phyloP scores from a whole-genome alignment of 2,797 vertebrate genomes.

The Furcifer pardalis region DNA sequence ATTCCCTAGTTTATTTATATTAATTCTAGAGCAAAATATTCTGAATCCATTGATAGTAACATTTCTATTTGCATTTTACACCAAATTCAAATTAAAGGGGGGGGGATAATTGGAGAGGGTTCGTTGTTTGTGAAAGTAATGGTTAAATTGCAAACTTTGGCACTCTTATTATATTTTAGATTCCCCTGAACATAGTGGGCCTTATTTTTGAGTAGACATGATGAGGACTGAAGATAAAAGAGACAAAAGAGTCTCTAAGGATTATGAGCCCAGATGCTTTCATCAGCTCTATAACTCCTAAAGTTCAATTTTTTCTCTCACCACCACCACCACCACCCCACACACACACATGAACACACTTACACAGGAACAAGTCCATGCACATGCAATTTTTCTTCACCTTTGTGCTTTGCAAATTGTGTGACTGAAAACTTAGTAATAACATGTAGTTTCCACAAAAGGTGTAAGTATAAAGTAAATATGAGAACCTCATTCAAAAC shows the following conservation, averaged over 20 bases:
- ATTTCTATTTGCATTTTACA: not conserved
- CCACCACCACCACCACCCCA: not conserved
- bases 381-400: not conserved
- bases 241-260: not conserved
- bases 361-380: too few relatives aligned
- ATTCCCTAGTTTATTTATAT: constrained; percentile 32
- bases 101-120: not conserved
- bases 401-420: constrained; percentile 1
- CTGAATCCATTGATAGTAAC: constrained; percentile 15
- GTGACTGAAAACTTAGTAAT: constrained; percentile 2
- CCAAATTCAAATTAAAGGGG: not conserved
- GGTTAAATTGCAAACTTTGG: not conserved
- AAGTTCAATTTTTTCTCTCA: not conserved
- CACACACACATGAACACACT: not conserved
- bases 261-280: not conserved
- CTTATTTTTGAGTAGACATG: not conserved
- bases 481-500: constrained; percentile 41
- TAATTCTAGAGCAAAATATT: constrained; percentile 30
- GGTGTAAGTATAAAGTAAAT: constrained; percentile 38
- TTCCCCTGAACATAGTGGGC: not conserved
- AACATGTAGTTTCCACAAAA: constrained; percentile 21
- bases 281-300: not conserved
- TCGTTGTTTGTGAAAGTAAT: not conserved
- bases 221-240: not conserved
- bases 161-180: not conserved